Base-by-base conservation (phyloP, 1,140 invertebrate species). In the Sycophila sp. region DNA sequence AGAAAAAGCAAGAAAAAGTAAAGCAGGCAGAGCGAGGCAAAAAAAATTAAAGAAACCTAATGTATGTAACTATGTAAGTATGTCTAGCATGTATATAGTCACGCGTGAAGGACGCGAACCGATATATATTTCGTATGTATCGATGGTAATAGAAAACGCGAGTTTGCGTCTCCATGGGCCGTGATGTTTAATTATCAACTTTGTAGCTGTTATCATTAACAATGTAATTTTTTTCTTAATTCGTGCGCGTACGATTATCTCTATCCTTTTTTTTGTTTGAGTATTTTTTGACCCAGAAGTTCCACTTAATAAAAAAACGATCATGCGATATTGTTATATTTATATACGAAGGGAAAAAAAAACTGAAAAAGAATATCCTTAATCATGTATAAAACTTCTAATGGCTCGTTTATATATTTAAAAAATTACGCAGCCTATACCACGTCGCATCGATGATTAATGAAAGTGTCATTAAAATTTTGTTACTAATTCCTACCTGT, bases 21-120 rank as follows among this genome's bases (percentile, higher is more conserved):
- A 59, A 60, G 13, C 19, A 47, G 42, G 24, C 32, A 19, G n/a
- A 56, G 32, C 15, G 38, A 47, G 28, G 17, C 40, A 70, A 6
- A 53, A 40, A 58, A 65, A 65, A 60, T 15, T 32, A 60, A 66
- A 42, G 49, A 32, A 72, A 72, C 42, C 45, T 60, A 72, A 62
- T 72, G 63, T 72, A 72, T 72, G 70, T 72, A 72, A 26, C 64
- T 72, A 67, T 72, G 70, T 72, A 72, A 72, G 70, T 72, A 72
- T 72, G 56, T 72, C 49, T 67, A 67, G 70, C 42, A 62, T 72
- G 70, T 72, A 72, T 67, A 72, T 72, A 72, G 70, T 62, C 28
- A 62, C 63, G 70, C 56, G 47, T 60, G 45, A 65, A 71, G 30
- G 60, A 56, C 59, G 60, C 60, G 40, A 64, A 60, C 59, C 19